Conservation (phyloP, 1,140 invertebrate species). For the Papilio machaon region DNA sequence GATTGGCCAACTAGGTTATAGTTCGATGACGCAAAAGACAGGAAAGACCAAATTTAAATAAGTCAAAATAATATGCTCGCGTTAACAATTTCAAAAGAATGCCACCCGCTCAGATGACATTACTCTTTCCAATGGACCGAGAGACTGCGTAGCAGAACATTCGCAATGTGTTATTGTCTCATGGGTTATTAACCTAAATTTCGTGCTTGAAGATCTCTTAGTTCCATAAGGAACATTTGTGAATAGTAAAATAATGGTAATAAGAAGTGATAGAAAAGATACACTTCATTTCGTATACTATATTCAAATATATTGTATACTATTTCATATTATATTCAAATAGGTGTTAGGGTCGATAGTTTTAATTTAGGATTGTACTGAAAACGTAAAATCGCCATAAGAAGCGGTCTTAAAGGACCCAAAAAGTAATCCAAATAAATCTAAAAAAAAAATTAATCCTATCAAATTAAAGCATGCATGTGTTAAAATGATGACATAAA, state of each 20-base stretch:
- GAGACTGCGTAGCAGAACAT: constrained; percentile 14
- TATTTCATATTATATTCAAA: no score
- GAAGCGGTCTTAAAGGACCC: no score
- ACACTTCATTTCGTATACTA: background rate
- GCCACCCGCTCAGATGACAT: constrained; percentile 53
- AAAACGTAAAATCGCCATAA: background rate
- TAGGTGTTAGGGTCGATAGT: no score
- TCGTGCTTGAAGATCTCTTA: constrained; percentile 21
- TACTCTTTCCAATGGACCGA: constrained; percentile 63
- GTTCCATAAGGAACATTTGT: constrained; percentile 10
- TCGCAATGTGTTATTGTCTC: constrained; percentile 34
- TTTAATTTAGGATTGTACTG: background rate
- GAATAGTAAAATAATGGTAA: background rate
- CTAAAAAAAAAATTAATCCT: no score
- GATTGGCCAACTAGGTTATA: constrained; percentile 63
- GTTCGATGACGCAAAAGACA: constrained; percentile 63
- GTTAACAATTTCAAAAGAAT: constrained; percentile 57
- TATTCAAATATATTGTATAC: no score
- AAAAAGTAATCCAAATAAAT: no score
- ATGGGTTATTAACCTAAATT: constrained; percentile 39
- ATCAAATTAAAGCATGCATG: no score
- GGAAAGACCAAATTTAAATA: constrained; percentile 71
- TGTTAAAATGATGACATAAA: no score
- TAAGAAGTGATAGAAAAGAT: background rate
- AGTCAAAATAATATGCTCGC: constrained; percentile 65